Base-by-base conservation (phyloP, 2,888 invertebrate species). In the Leptopilina syphax region DNA sequence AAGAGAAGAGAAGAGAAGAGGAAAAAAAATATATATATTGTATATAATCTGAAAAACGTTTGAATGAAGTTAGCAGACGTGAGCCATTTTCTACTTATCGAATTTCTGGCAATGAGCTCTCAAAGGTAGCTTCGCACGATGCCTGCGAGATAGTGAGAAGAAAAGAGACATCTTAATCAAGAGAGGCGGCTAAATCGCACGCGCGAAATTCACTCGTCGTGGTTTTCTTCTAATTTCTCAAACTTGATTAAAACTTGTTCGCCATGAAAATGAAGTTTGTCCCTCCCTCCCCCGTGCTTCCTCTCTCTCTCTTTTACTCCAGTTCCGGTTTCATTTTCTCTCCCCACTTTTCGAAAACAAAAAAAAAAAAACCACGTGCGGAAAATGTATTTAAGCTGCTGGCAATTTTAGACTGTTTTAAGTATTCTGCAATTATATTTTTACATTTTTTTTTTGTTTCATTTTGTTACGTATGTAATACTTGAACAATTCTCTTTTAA, bases 191-290 rank as follows among this genome's bases (percentile, higher is more conserved):
- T 60, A 27, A 77, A 77, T 79, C 78, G 81, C 57, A 47, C 77
- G 68, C 70, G 70, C 70, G 70, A 50, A 73, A 41, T 78, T 76
- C 66, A 78, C 82, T 83, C 80, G 80, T 82, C 82, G 84, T 84
- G 87, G 87, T 87, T 89, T 89, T 88, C 87, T 87, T 88, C 88
- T 90, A 90, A 90, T 90, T 89, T 87, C 86, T 85, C 86, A 84
- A 90, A 90, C 89, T 89, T 89, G 89, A 90, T 90, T 90, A 90
- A 90, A 90, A 90, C 89, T 90, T 89, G 89, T 87, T 83, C 86
- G 84, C 85, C 85, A 87, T 87, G 87, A 88, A 87, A 89, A 90
- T 88, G 84, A 88, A 88, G 88, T 89, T 90, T 87, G 81, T 84
- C 47, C 79, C 79, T 63, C 80, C 78, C 66, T 27, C 27, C 27